Evolutionary conservation across 1,140 invertebrate genomes (phyloP).

Genomic region (Papilio xuthus): DNA sequence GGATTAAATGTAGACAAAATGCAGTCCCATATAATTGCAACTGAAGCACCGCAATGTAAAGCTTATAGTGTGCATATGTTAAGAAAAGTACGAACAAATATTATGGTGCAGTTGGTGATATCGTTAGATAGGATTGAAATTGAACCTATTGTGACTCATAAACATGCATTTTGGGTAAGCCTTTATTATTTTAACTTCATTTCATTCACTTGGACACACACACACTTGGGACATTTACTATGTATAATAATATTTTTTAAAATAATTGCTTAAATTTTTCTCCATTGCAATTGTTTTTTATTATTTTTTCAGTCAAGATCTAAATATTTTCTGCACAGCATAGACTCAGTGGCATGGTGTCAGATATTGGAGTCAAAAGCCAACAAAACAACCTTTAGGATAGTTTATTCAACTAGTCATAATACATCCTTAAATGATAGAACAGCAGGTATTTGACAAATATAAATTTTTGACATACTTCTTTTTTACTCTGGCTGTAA

Average conservation of each 20-base stretch:
- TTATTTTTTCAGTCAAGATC: background rate
- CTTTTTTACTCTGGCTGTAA: too few species aligned
- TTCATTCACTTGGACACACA: background rate
- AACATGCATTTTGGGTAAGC: slow-evolving; percentile 87
- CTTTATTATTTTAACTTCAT: background rate
- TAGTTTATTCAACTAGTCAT: slow-evolving; percentile 82
- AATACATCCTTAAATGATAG: slow-evolving; percentile 58
- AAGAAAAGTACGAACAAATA: slow-evolving; percentile 90
- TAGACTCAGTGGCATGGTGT: slow-evolving; percentile 91
- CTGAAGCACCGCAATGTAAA: slow-evolving; percentile 92
- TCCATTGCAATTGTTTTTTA: background rate
- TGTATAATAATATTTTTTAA: background rate
- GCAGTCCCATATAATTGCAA: slow-evolving; percentile 86
- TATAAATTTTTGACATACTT: background rate
- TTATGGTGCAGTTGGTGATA: slow-evolving; percentile 92
- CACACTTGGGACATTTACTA: background rate
- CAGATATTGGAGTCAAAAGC: slow-evolving; percentile 88
- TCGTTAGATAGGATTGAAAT: slow-evolving; percentile 96
- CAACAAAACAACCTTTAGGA: slow-evolving; percentile 84
- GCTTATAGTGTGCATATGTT: slow-evolving; percentile 90
- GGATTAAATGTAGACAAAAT: slow-evolving; percentile 69
- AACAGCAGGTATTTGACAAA: slow-evolving; percentile 51
- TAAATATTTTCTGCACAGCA: background rate
- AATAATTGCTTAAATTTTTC: too few species aligned
- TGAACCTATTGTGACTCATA: slow-evolving; percentile 89